Conservation (phyloP, 2,113 vertebrate species). For the Thymallus thymallus region DNA sequence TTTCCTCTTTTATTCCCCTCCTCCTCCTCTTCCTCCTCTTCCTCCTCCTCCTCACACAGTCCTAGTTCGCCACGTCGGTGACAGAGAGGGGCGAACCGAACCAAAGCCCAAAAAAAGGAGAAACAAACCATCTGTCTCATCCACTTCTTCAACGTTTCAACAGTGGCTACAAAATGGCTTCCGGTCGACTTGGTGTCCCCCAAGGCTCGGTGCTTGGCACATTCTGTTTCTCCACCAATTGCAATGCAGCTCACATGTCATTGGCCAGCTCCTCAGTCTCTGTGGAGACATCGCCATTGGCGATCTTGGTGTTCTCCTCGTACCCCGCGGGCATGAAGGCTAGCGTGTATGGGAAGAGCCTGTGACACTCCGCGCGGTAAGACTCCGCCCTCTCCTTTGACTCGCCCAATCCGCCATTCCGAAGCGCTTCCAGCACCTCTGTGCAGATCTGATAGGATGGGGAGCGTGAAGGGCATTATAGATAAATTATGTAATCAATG, state of each 20-base stretch:
- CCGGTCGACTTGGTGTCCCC: conserved; percentile 53
- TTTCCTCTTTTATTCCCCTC: conserved; percentile 66
- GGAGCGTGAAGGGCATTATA: neutral
- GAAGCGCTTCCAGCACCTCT: conserved; percentile 89
- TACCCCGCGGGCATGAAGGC: conserved; percentile 97
- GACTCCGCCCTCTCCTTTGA: conserved; percentile 84
- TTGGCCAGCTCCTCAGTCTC: conserved; percentile 96
- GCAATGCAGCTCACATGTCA: conserved; percentile 85
- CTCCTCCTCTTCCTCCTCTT: neutral
- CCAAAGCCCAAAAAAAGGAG: conserved; percentile 46
- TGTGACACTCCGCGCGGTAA: conserved; percentile 91
- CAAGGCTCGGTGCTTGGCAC: conserved; percentile 60
- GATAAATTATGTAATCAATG: neutral
- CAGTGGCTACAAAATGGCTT: conserved; percentile 57
- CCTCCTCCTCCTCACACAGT: conserved; percentile 50
- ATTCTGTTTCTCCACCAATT: conserved; percentile 46
- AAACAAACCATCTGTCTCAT: neutral
- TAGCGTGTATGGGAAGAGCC: conserved; percentile 93
- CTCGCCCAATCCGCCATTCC: conserved; percentile 84
- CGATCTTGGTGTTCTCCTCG: conserved; percentile 93
- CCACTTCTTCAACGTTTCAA: conserved; percentile 3
- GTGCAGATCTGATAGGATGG: conserved; percentile 79
- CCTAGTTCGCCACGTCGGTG: conserved; percentile 65
- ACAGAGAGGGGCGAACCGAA: conserved; percentile 64
- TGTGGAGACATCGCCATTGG: conserved; percentile 91